Percentiles rank a stretch among this genome's conserved stretches.
Conservation (phyloP, 2,888 invertebrate species). For the Morpho deidamia region DNA sequence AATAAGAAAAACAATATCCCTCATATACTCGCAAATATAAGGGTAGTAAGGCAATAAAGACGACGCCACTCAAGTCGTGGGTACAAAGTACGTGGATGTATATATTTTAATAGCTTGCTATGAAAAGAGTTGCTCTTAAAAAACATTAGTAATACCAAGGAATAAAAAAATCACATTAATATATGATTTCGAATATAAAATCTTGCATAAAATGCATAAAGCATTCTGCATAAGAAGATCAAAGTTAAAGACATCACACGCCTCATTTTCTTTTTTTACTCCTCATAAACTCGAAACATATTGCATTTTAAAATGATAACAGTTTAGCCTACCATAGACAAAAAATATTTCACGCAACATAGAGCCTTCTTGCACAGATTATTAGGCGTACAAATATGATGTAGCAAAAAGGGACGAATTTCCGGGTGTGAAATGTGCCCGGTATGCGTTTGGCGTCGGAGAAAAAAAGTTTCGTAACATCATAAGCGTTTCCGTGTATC, state of each 20-base stretch:
- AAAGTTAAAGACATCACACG: constrained; percentile 21
- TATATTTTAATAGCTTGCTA: too few species aligned
- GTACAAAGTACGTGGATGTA: too few species aligned
- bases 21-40: too few species aligned
- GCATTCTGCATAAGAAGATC: constrained; percentile 22
- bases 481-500: constrained; percentile 42
- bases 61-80: too few species aligned
- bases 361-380: constrained; percentile 14
- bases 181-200: too few species aligned
- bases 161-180: too few species aligned
- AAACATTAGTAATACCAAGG: too few species aligned
- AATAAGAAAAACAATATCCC: too few species aligned
- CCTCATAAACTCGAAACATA: constrained; percentile 33
- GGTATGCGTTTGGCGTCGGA: constrained; percentile 49
- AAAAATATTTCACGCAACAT: constrained; percentile 15
- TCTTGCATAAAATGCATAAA: constrained; percentile 1
- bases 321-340: constrained; percentile 16
- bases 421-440: constrained; percentile 71
- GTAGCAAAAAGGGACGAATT: constrained; percentile 53
- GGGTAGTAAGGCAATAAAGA: too few species aligned
- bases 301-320: constrained; percentile 33
- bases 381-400: constrained; percentile 15
- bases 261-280: constrained; percentile 28
- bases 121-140: too few species aligned
- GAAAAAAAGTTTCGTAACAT: constrained; percentile 41